A percentile compares a stretch with the other conserved stretches of the same genome.
Evolutionary conservation across 1,140 invertebrate species (phyloP).

Genomic region (Rhizoglyphus robini): DNA sequence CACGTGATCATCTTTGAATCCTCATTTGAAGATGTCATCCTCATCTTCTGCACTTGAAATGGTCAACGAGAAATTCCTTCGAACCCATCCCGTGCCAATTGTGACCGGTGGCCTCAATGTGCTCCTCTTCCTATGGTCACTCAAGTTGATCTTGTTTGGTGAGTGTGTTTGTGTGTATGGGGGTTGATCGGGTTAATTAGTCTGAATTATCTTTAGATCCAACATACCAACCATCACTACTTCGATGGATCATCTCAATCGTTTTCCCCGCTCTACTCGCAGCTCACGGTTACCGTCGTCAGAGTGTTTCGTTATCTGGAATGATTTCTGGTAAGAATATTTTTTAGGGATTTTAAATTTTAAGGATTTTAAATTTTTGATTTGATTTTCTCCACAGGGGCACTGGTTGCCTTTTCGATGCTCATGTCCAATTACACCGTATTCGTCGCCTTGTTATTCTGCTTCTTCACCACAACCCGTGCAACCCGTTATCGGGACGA

Average conservation of each 20-base stretch:
- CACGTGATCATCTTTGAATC: too few relatives aligned
- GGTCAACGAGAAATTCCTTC: too few relatives aligned
- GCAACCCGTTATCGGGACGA: conserved; percentile 59
- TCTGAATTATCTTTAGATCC: too few relatives aligned
- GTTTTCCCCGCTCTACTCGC: not conserved
- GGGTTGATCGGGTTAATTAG: too few relatives aligned
- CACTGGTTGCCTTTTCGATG: conserved; percentile 61
- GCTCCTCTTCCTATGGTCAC: too few relatives aligned
- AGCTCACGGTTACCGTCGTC: not conserved
- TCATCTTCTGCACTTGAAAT: too few relatives aligned
- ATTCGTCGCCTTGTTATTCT: conserved; percentile 52
- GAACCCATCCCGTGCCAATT: too few relatives aligned
- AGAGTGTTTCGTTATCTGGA: conserved; percentile 6
- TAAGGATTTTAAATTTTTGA: not conserved
- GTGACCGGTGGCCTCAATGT: too few relatives aligned
- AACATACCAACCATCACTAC: not conserved
- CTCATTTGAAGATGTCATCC: too few relatives aligned
- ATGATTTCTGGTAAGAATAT: conserved; percentile 6
- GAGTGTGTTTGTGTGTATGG: too few relatives aligned
- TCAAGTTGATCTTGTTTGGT: too few relatives aligned
- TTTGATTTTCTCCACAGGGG: conserved; percentile 37
- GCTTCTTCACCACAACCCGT: conserved; percentile 65
- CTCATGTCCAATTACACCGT: conserved; percentile 66
- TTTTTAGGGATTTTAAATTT: not conserved
- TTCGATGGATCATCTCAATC: conserved; percentile 8